Percentiles rank a stretch among this genome's conserved stretches.
Evolutionary conservation across 2,888 invertebrate genomes (phyloP).

Genomic region (Bruchidius siliquastri): DNA sequence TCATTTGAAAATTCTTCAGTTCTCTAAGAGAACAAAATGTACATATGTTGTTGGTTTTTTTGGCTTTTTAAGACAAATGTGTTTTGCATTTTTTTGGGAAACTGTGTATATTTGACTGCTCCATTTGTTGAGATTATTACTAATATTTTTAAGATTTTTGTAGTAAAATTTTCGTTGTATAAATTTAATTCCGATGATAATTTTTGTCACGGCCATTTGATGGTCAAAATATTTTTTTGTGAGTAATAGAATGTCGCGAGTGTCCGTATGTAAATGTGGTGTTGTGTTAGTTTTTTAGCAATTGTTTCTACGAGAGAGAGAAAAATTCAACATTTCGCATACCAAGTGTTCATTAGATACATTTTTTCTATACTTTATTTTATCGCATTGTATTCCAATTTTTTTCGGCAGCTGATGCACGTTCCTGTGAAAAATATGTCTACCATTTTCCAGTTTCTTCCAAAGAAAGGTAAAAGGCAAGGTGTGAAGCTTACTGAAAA

Average conservation of each 20-base stretch:
- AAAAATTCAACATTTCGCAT: constrained; percentile 26
- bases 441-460: not conserved
- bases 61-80: not conserved
- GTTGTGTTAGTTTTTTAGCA: constrained; percentile 38
- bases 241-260: constrained; percentile 28
- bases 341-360: constrained; percentile 33
- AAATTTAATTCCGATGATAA: constrained; percentile 10
- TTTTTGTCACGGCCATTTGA: constrained; percentile 22
- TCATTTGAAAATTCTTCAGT: not conserved
- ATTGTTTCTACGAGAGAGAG: constrained; percentile 27
- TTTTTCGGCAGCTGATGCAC: constrained; percentile 9
- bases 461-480: not conserved
- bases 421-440: not conserved
- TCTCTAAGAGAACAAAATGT: not conserved
- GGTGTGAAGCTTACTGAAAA: not conserved
- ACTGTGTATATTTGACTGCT: constrained; percentile 22
- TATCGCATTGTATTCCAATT: constrained; percentile 6
- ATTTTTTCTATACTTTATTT: constrained; percentile 13
- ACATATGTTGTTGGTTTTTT: not conserved
- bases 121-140: constrained; percentile 33
- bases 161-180: constrained; percentile 32
- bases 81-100: constrained; percentile 14
- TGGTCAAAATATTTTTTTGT: constrained; percentile 23
- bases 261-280: constrained; percentile 36
- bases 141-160: constrained; percentile 32